A percentile compares a stretch with the other conserved stretches of the same genome.
Conservation (phyloP, 2,888 invertebrate species). For the Amblyjoppa proteus region DNA sequence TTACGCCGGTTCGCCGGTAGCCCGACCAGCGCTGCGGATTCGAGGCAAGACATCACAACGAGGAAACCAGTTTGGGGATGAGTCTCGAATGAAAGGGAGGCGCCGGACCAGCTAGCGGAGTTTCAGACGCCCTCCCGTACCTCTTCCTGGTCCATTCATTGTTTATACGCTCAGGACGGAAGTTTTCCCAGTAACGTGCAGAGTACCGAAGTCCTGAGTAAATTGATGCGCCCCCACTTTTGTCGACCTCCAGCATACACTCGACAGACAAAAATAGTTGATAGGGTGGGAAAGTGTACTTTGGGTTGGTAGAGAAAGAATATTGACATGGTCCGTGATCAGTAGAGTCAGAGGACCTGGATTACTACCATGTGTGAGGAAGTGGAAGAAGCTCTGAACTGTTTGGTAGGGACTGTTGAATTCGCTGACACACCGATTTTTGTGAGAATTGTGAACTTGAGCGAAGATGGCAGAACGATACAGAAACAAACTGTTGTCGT, state of each 20-base stretch:
- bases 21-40: slow-evolving; percentile 26
- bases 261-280: slow-evolving; percentile 14
- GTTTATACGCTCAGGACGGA: slow-evolving; percentile 46
- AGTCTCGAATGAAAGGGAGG: slow-evolving; percentile 19
- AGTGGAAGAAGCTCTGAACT: neutral
- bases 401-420: neutral
- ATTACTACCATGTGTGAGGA: neutral
- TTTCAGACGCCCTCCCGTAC: slow-evolving; percentile 5
- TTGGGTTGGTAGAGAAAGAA: neutral
- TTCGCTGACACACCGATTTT: slow-evolving; percentile 1
- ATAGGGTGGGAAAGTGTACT: neutral
- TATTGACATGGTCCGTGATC: neutral
- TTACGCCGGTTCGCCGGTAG: slow-evolving; percentile 17
- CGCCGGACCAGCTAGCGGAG: neutral
- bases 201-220: slow-evolving; percentile 23
- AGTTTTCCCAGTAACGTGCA: slow-evolving; percentile 37
- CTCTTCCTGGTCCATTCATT: slow-evolving; percentile 37
- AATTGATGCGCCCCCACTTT: slow-evolving; percentile 53
- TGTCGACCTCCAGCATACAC: neutral
- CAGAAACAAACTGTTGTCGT: neutral
- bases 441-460: neutral
- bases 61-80: neutral
- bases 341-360: neutral
- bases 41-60: slow-evolving; percentile 39
- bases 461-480: neutral